These are phyloP conservation scores for Panonychus citri DNA, from an alignment of 1,140 invertebrate species.

Conservation along the genomic window DNA sequence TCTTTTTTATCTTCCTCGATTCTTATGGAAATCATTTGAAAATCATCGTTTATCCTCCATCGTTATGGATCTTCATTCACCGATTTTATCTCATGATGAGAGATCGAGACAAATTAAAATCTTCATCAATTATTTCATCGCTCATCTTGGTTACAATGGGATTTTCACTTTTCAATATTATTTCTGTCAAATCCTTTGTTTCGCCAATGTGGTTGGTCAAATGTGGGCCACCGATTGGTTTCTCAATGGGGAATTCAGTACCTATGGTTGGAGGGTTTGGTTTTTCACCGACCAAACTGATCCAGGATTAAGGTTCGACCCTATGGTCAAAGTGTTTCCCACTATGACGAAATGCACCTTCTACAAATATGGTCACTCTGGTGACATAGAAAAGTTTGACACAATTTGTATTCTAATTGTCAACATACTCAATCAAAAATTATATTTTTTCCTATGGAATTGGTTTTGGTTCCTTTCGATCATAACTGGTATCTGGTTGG, in stretches of 20 bases:
- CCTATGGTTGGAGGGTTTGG: slow-evolving; percentile 28
- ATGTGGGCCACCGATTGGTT: slow-evolving; percentile 27
- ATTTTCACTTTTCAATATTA: slow-evolving; percentile 51
- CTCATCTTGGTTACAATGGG: slow-evolving; percentile 33
- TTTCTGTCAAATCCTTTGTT: slow-evolving; percentile 38
- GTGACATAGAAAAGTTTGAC: slow-evolving; percentile 33
- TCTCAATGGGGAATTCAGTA: slow-evolving; percentile 24
- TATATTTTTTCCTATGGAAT: slow-evolving; percentile 48
- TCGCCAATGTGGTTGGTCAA: slow-evolving; percentile 25
- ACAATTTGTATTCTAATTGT: slow-evolving; percentile 39
- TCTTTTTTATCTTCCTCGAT: slow-evolving; percentile 32
- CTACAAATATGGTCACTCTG: slow-evolving; percentile 57
- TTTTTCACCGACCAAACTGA: slow-evolving; percentile 40
- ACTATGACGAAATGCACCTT: slow-evolving; percentile 70
- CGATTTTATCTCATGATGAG: slow-evolving; percentile 16
- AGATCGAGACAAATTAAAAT: slow-evolving; percentile 16
- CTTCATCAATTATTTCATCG: slow-evolving; percentile 50
- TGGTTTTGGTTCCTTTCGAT: slow-evolving; percentile 22
- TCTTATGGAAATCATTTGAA: slow-evolving; percentile 39
- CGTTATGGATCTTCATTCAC: slow-evolving; percentile 22
- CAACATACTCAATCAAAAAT: slow-evolving; percentile 55
- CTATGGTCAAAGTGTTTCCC: slow-evolving; percentile 51
- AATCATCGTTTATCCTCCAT: slow-evolving; percentile 18
- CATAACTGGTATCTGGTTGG: slow-evolving; percentile 41
- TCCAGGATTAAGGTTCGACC: slow-evolving; percentile 7